phyloP scores from a whole-genome alignment of 1,140 invertebrate genomes.

The Leptoteleia sp. region DNA sequence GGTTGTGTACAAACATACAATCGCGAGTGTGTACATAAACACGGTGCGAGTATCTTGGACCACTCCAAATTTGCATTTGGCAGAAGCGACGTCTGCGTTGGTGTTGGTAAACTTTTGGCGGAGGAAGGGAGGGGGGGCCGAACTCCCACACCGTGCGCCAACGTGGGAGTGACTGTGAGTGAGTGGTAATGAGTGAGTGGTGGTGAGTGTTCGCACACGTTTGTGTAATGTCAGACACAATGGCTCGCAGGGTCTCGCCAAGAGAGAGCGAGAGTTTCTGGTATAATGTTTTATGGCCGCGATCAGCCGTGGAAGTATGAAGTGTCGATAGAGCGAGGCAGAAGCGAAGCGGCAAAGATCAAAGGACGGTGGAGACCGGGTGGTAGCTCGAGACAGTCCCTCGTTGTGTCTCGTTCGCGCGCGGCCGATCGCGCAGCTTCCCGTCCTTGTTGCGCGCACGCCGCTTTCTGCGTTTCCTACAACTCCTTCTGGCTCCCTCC shows the following conservation, averaged over 20 bases:
- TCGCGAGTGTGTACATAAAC: constrained; percentile 37
- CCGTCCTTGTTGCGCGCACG: constrained; percentile 42
- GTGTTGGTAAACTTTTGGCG: constrained; percentile 41
- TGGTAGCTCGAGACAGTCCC: constrained; percentile 73
- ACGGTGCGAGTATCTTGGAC: constrained; percentile 44
- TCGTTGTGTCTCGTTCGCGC: constrained; percentile 50
- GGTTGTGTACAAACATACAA: constrained; percentile 50
- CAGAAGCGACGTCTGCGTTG: constrained; percentile 47
- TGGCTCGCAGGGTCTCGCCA: constrained; percentile 58
- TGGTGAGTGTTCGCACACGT: constrained; percentile 62
- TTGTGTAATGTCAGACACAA: constrained; percentile 69
- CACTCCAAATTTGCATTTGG: constrained; percentile 51
- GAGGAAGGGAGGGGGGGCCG: constrained; percentile 8
- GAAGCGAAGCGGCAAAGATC: constrained; percentile 81
- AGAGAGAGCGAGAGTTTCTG: constrained; percentile 59
- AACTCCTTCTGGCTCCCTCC: constrained; percentile 54
- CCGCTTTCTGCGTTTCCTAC: constrained; percentile 64
- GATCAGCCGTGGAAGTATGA: constrained; percentile 81
- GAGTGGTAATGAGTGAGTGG: no score
- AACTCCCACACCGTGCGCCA: constrained; percentile 45
- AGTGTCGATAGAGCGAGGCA: constrained; percentile 82
- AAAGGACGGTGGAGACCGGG: constrained; percentile 76
- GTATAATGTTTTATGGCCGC: constrained; percentile 81
- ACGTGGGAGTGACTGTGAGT: constrained; percentile 22
- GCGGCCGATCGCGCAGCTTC: constrained; percentile 26